Evolutionary conservation across 2,797 vertebrate genomes (phyloP), one percentile per base, ranked within the genome.

Genomic region (Limnodromus scolopaceus): DNA sequence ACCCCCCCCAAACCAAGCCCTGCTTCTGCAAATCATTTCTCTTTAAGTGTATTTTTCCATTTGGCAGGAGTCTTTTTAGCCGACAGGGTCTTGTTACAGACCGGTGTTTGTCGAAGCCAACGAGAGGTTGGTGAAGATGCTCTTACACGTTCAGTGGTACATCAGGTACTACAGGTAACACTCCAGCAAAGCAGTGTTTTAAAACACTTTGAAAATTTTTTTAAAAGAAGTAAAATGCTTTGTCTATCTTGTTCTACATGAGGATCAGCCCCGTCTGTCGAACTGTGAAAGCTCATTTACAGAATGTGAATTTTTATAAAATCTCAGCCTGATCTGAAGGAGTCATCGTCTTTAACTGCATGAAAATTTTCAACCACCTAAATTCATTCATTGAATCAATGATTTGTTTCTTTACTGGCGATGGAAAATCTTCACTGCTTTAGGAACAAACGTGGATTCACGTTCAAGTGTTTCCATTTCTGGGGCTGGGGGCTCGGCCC

Each of bases 231-330:
- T 65, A 11, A 41, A 69, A 70, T 8, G 63, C 64, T 92, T 60
- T 87, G 76, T 68, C 64, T 36, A 25, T 70, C 78, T 10, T 27
- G 63, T 77, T 83, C 45, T 76, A 36, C 72, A 9, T 27, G 32
- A 97, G 96, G 96, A 92, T 94, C 79, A 70, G 95, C 92, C 96
- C 92, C 75, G 8, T 60, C 92, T 69, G 14, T 74, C 48, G 86
- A 97, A 98, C 98, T 98, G 98, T 98, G 98, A 98, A 98, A 91
- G 96, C 93, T 96, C 71, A 96, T 92, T 93, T 97, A 92, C 93
- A 97, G 71, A 98, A 98, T 98, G 98, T 98, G 98, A 98, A 98
- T 95, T 94, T 91, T 92, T 96, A 65, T 90, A 93, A 89, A 96
- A 96, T 93, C 93, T 93, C 94, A 93, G 70, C 92, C 91, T 78